Evolutionary conservation across 2,888 invertebrate genomes (phyloP).

Genomic region (Phymatocera aterrima): DNA sequence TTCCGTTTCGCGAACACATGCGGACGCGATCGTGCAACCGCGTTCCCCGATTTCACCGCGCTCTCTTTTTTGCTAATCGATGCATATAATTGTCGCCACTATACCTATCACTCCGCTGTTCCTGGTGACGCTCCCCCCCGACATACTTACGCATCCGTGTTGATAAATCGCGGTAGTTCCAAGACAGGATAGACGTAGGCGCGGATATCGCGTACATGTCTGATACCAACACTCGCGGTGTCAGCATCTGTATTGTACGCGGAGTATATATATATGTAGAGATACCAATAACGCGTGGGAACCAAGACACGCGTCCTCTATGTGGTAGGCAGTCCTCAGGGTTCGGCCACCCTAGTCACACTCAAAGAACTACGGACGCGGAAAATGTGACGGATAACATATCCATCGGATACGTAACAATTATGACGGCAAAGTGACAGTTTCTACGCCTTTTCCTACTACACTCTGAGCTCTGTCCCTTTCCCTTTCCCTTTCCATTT

Average conservation of each 20-base stretch:
- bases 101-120: no score
- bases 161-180: neutral
- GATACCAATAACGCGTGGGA: no score
- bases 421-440: slow-evolving; percentile 58
- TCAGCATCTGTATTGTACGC: neutral
- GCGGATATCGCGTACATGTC: no score
- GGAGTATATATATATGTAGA: neutral
- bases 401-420: slow-evolving; percentile 59
- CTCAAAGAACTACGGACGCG: slow-evolving; percentile 57
- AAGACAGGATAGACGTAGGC: neutral
- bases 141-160: no score
- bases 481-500: neutral
- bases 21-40: no score
- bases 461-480: neutral
- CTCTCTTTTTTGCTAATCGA: no score
- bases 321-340: slow-evolving; percentile 11
- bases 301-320: slow-evolving; percentile 34
- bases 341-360: slow-evolving; percentile 7
- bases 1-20: no score
- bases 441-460: slow-evolving; percentile 1
- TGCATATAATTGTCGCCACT: no score
- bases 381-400: slow-evolving; percentile 64
- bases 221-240: neutral
- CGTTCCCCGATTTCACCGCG: no score
- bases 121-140: no score